Base-by-base conservation (phyloP, 1,140 invertebrate species). In the Phortica variegata region DNA sequence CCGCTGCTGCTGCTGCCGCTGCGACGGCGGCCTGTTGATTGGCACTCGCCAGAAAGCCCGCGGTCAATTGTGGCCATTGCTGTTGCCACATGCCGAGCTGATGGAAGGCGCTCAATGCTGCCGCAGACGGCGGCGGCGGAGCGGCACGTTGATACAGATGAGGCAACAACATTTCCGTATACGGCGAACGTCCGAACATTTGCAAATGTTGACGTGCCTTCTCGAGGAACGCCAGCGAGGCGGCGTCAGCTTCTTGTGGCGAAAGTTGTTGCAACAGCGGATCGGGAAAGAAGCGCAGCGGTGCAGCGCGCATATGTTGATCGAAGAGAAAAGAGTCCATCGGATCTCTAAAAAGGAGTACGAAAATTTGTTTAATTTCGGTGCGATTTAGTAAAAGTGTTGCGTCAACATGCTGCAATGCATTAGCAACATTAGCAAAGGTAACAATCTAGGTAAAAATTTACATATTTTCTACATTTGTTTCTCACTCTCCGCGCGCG, bases 321-420 rank as follows among this genome's bases (percentile, higher is more conserved):
- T 85, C 84, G 75, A 85, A 81, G 34, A 86, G 78, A 65, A 85
- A 80, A 8, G 80, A 78, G 51, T 85, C 84, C 80, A 85, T 84
- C 43, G 84, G 84, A 74, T 85, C 84, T 61, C 84, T 73, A 34
- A 4, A 49, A 39, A 0, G 19, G 26, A 33, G 9, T n/a, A n/a
- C n/a, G n/a, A n/a, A n/a, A n/a, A n/a, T n/a, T n/a, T n/a, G n/a
- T n/a, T n/a, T n/a, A n/a, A n/a, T n/a, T n/a, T n/a, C n/a, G n/a
- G n/a, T n/a, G n/a, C n/a, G n/a, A n/a, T n/a, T n/a, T n/a, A n/a
- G n/a, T n/a, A n/a, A n/a, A n/a, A n/a, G n/a, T n/a, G n/a, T n/a
- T n/a, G n/a, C n/a, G n/a, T n/a, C n/a, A n/a, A n/a, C n/a, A n/a
- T n/a, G n/a, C n/a, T n/a, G n/a, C n/a, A n/a, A n/a, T n/a, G n/a